Percentiles rank a stretch among this genome's conserved stretches.
phyloP scores from a whole-genome alignment of 2,888 invertebrate species.

The Cephalotes varians region DNA sequence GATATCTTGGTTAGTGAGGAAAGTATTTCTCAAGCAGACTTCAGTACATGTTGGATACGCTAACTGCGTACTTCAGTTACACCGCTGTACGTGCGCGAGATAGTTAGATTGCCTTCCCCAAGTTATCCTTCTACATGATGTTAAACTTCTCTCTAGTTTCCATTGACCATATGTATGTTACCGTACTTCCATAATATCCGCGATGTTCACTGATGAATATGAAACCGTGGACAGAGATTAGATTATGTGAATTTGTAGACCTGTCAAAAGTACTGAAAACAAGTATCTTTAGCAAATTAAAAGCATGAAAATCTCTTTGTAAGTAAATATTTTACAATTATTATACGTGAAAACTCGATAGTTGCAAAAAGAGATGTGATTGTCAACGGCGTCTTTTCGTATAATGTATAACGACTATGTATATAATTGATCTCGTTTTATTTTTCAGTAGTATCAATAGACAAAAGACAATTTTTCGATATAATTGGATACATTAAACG shows the following conservation, averaged over 20 bases:
- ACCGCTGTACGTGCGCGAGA: conserved; percentile 68
- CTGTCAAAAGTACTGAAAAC: conserved; percentile 1
- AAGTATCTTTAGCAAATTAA: not conserved
- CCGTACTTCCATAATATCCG: conserved; percentile 65
- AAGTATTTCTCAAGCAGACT: conserved; percentile 66
- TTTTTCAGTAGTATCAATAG: not conserved
- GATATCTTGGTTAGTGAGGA: conserved; percentile 58
- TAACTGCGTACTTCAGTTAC: conserved; percentile 71
- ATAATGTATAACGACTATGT: not conserved
- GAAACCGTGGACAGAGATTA: conserved; percentile 44
- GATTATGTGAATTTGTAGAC: conserved; percentile 54
- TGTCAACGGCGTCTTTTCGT: not conserved
- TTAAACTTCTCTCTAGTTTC: conserved; percentile 60
- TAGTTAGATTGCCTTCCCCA: conserved; percentile 76
- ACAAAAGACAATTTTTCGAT: not conserved
- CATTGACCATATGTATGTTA: conserved; percentile 67
- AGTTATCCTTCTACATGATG: conserved; percentile 71
- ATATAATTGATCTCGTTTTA: not conserved
- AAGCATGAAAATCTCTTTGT: not conserved
- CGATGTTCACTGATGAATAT: conserved; percentile 60
- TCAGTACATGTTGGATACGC: conserved; percentile 62
- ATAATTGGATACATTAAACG: not conserved
- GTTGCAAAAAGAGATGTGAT: not conserved
- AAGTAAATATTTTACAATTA: not conserved
- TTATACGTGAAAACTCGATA: not conserved